These are phyloP conservation scores for Acleris holmiana DNA, from an alignment of 2,888 invertebrate species.

Conservation along the genomic window DNA sequence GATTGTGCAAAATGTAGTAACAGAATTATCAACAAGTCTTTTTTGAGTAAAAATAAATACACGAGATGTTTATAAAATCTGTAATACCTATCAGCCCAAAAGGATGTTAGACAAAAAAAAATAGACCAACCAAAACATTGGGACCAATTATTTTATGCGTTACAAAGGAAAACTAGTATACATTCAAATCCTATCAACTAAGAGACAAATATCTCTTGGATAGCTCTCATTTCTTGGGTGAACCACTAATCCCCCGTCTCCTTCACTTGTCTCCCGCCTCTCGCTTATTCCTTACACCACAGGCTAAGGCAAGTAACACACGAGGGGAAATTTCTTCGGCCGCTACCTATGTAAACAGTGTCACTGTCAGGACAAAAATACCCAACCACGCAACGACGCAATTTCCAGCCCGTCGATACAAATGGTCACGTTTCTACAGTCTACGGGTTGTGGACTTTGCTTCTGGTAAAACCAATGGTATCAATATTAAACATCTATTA, in stretches of 20 bases:
- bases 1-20: no score
- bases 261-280: slow-evolving; percentile 6
- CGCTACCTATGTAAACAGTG: slow-evolving; percentile 69
- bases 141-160: no score
- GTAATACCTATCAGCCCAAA: no score
- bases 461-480: background rate
- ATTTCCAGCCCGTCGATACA: slow-evolving; percentile 52
- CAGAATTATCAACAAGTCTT: no score
- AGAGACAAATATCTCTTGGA: no score
- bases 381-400: slow-evolving; percentile 52
- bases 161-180: no score
- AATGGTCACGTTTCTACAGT: slow-evolving; percentile 36
- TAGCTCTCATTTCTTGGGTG: no score
- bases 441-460: slow-evolving; percentile 18
- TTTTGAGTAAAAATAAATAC: no score
- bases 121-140: no score
- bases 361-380: slow-evolving; percentile 56
- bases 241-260: background rate
- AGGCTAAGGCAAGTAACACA: slow-evolving; percentile 64
- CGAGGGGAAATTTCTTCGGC: slow-evolving; percentile 68
- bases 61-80: no score
- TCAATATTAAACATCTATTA: background rate
- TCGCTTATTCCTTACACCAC: slow-evolving; percentile 45
- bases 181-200: no score
- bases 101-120: no score